Conservation (phyloP, 53 echinoderm and acorn worm species). For the Mesocentrotus franciscanus region DNA sequence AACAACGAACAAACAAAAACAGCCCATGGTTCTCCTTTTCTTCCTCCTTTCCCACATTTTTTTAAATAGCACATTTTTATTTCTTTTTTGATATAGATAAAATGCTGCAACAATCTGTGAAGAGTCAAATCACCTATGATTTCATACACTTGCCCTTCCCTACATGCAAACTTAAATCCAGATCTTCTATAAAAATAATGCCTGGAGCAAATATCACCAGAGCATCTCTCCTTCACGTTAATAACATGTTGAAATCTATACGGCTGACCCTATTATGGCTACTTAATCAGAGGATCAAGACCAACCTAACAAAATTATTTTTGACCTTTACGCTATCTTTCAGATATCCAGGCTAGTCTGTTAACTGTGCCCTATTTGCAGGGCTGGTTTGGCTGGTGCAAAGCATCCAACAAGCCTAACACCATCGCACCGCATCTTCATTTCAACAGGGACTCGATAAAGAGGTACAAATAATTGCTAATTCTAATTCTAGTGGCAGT, state of each 20-base stretch:
- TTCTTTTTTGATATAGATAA: too few species aligned
- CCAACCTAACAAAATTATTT: constrained; percentile 16
- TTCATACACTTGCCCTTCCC: too few species aligned
- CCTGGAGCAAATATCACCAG: neutral
- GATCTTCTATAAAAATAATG: too few species aligned
- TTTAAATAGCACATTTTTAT: too few species aligned
- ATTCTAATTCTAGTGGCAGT: too few species aligned
- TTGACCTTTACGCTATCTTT: neutral
- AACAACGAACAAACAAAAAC: too few species aligned
- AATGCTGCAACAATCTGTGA: too few species aligned
- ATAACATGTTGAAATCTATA: neutral
- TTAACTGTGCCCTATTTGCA: neutral
- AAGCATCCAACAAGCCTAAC: neutral
- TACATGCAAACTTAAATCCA: too few species aligned
- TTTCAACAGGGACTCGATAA: neutral
- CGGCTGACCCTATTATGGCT: neutral
- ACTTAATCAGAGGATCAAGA: neutral
- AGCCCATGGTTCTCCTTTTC: too few species aligned
- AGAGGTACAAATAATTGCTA: neutral
- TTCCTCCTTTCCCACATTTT: too few species aligned
- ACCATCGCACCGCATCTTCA: neutral
- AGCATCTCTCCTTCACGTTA: neutral
- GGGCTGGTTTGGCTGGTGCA: neutral
- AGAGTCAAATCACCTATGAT: too few species aligned
- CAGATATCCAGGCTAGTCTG: constrained; percentile 11